Evolutionary conservation across 2,797 vertebrate species (phyloP), one percentile per base, ranked within the genome.

Genomic region (Balearica regulorum): DNA sequence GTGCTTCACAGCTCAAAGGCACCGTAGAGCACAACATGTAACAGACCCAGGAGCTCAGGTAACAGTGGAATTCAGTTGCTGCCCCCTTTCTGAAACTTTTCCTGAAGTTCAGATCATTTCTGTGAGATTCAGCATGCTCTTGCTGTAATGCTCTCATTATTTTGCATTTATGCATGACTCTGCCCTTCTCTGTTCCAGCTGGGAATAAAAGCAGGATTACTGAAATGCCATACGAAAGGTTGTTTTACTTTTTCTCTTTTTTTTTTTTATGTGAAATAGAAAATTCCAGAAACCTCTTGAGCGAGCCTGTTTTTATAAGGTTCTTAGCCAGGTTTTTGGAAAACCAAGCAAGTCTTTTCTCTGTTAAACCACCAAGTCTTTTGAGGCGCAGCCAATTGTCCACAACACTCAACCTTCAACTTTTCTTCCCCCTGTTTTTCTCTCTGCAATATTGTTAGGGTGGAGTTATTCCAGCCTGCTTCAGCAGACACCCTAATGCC

Each of bases 21-120:
- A 80, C 13, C 0, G 0, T 3, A 44, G 8, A 62, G 31, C 26
- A 57, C 0, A 0, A 83, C 41, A 43, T 12, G 35, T 26, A 58
- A 35, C 33, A 90, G 70, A 53, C 13, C 29, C 31, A 24, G 35
- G 35, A 90, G 44, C 24, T 53, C 85, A 91, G 87, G 61, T 76
- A 82, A 66, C 24, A 71, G 10, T 3, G 81, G 29, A 90, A 91
- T 51, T 90, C 51, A 43, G 11, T 57, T 53, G 7, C 48, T 91
- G 16, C 9, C 8, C 6, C 33, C 31, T 66, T 90, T 54, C 19
- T 53, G 58, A 87, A 87, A n/a, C 20, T 43, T 60, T 21, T 90
- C 29, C n/a, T 83, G 57, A 71, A 64, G 29, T 60, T 43, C 21
- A 54, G 33, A 41, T 61, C 1, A 14, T 41, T 54, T 71, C 31